Evolutionary conservation across 1,140 invertebrate species (phyloP).

Genomic region (Drosophila rhopaloa): DNA sequence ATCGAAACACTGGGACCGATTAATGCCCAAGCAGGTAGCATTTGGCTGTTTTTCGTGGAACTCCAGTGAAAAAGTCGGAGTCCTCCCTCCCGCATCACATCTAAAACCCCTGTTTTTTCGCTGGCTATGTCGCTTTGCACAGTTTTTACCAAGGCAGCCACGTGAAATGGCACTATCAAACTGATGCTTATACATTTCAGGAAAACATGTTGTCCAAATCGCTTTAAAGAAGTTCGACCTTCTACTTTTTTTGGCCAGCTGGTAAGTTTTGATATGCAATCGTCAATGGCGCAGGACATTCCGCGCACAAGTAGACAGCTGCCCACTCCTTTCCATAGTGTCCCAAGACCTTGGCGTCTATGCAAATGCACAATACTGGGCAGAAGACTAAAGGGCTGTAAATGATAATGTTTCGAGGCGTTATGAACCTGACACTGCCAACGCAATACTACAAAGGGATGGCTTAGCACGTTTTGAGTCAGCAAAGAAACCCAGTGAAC

Average conservation of each 20-base stretch:
- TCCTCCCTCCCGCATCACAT: constrained; percentile 95
- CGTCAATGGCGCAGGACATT: constrained; percentile 94
- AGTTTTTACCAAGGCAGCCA: constrained; percentile 96
- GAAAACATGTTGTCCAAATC: constrained; percentile 92
- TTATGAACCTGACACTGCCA: constrained; percentile 97
- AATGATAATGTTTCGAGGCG: constrained; percentile 89
- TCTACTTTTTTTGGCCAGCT: constrained; percentile 96
- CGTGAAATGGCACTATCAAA: constrained; percentile 96
- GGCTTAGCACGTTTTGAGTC: constrained; percentile 95
- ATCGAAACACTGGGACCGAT: constrained; percentile 92
- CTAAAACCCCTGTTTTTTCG: constrained; percentile 95
- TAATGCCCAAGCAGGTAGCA: constrained; percentile 96
- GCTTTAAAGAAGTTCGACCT: constrained; percentile 86
- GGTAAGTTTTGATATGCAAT: constrained; percentile 94
- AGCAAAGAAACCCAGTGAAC: constrained; percentile 92
- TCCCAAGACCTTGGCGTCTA: constrained; percentile 92
- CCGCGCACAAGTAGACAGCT: constrained; percentile 94
- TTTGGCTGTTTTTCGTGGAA: constrained; percentile 90
- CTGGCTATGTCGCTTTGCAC: constrained; percentile 98
- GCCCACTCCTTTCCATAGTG: constrained; percentile 97
- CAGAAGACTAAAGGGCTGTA: constrained; percentile 93
- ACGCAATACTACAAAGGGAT: constrained; percentile 96
- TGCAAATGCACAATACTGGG: constrained; percentile 94
- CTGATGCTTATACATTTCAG: constrained; percentile 94
- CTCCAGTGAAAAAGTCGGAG: constrained; percentile 92